Conservation (phyloP, 2,888 invertebrate genomes). For the Gari tellinella region DNA sequence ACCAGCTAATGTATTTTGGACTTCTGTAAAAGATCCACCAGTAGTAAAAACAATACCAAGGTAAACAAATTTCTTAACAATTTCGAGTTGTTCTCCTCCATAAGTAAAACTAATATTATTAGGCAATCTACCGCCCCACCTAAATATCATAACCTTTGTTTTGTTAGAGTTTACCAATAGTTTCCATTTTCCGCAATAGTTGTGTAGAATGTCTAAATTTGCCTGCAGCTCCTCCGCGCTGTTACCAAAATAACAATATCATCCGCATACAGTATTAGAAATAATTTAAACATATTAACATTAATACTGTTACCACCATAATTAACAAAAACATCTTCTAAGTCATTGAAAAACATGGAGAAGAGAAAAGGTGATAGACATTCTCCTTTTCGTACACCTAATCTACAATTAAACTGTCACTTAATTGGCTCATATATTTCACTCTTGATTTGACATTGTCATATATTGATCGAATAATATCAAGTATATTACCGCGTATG, state of each 20-base stretch:
- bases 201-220: not conserved
- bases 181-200: constrained; percentile 3
- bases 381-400: too few species aligned
- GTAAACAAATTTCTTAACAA: constrained; percentile 3
- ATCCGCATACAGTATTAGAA: constrained; percentile 2
- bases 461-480: too few species aligned
- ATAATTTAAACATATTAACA: constrained; percentile 2
- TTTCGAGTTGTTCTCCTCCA: not conserved
- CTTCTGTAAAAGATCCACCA: not conserved
- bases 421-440: too few species aligned
- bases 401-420: not conserved
- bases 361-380: constrained; percentile 12
- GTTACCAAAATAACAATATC: constrained; percentile 1
- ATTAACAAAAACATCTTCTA: constrained; percentile 2
- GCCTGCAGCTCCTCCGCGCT: not conserved
- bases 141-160: constrained; percentile 1
- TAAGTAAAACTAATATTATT: not conserved
- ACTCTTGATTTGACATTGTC: too few species aligned
- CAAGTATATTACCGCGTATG: not conserved
- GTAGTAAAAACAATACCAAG: constrained; percentile 1
- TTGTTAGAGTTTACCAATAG: not conserved
- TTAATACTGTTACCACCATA: not conserved
- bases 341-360: constrained; percentile 4
- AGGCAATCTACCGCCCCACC: not conserved
- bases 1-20: constrained; percentile 2